Conservation (phyloP, 2,113 vertebrate genomes). For the Anguilla rostrata region DNA sequence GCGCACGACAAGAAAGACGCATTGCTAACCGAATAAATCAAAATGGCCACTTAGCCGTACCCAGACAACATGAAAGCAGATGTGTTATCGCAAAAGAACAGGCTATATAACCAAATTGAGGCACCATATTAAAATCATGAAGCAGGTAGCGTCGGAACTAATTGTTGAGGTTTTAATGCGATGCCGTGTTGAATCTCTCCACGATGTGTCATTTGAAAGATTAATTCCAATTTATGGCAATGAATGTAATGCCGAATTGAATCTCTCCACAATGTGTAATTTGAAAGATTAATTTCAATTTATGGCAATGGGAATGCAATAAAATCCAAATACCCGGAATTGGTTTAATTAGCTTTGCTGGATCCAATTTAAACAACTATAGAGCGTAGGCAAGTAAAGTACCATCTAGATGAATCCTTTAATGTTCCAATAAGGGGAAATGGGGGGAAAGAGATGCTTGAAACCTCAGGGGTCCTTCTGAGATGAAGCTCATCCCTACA, state of each 20-base stretch:
- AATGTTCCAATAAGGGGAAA: background rate
- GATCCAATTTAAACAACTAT: background rate
- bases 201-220: background rate
- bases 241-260: background rate
- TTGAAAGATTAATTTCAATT: background rate
- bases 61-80: background rate
- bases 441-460: no score
- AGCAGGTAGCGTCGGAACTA: background rate
- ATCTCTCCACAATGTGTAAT: background rate
- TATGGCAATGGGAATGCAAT: background rate
- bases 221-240: background rate
- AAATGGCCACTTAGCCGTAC: no score
- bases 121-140: background rate
- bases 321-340: background rate
- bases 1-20: background rate
- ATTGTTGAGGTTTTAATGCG: background rate
- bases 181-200: background rate
- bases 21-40: no score
- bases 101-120: background rate
- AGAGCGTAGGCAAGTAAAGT: background rate
- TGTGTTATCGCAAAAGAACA: background rate
- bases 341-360: background rate
- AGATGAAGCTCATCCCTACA: no score
- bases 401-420: background rate
- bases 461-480: no score